Percentiles rank a stretch among this genome's conserved stretches.
Evolutionary conservation across 1,140 invertebrate genomes (phyloP).

Genomic region (Uloborus diversus): DNA sequence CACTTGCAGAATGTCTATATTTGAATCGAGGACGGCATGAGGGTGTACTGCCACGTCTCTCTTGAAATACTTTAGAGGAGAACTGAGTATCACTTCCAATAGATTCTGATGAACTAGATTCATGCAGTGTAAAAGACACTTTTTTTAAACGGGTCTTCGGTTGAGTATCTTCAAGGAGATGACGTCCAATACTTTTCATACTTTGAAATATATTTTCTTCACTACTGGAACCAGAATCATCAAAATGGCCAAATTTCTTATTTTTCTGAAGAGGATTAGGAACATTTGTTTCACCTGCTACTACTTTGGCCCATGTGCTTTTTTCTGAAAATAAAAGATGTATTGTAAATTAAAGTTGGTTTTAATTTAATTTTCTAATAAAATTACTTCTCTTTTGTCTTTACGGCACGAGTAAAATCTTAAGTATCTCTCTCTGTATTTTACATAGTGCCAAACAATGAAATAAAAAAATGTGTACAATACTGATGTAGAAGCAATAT

Average conservation of each 20-base stretch:
- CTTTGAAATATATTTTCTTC: constrained; percentile 49
- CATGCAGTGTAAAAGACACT: constrained; percentile 46
- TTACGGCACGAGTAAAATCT: too few relatives aligned
- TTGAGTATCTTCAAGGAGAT: constrained; percentile 39
- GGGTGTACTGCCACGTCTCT: constrained; percentile 40
- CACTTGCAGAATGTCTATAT: constrained; percentile 50
- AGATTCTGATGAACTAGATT: constrained; percentile 51
- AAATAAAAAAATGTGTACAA: too few relatives aligned
- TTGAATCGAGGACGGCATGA: constrained; percentile 27
- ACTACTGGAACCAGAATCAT: constrained; percentile 30
- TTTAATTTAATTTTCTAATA: too few relatives aligned
- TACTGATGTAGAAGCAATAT: too few relatives aligned
- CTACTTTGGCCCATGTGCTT: constrained; percentile 52
- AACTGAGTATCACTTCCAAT: constrained; percentile 45
- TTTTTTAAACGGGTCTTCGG: constrained; percentile 28
- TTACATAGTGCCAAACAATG: too few relatives aligned
- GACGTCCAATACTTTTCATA: constrained; percentile 36
- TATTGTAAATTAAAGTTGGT: too few relatives aligned
- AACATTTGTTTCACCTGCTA: constrained; percentile 33
- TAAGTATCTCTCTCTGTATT: too few relatives aligned
- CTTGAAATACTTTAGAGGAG: constrained; percentile 24
- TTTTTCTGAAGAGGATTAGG: constrained; percentile 22
- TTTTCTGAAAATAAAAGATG: constrained; percentile 25
- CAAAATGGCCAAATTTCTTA: constrained; percentile 18
- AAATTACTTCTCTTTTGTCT: too few relatives aligned